Conservation (phyloP, 2,888 invertebrate species). For the Drosophila neutralis region DNA sequence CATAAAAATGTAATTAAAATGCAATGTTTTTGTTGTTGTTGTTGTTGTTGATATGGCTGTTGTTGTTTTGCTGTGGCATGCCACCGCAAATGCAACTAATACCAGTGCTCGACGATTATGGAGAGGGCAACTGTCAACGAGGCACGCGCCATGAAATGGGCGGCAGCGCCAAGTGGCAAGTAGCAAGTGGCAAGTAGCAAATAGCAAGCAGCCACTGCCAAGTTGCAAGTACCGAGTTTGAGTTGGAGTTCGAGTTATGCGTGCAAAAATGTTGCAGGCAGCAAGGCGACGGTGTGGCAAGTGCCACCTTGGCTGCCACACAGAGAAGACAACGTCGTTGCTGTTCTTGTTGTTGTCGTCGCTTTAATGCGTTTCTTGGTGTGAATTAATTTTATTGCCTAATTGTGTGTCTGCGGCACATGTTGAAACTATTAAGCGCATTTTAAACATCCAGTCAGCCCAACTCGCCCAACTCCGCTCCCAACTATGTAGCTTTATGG, state of each 20-base stretch:
- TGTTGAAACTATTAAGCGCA: constrained; percentile 84
- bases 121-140: constrained; percentile 47
- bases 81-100: constrained; percentile 39
- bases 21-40: constrained; percentile 16
- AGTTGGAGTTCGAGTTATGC: constrained; percentile 72
- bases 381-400: constrained; percentile 83
- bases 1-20: constrained; percentile 50
- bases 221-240: constrained; percentile 27
- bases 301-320: constrained; percentile 55
- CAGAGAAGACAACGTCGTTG: constrained; percentile 11
- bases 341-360: constrained; percentile 10
- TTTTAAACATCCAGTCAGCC: constrained; percentile 54
- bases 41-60: neutral
- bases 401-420: constrained; percentile 81
- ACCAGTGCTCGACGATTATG: constrained; percentile 47
- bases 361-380: constrained; percentile 75
- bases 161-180: constrained; percentile 28
- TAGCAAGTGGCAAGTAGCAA: constrained; percentile 19
- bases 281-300: constrained; percentile 26
- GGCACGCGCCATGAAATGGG: constrained; percentile 64
- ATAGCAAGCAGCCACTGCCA: constrained; percentile 5
- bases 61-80: constrained; percentile 30
- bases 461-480: constrained; percentile 22
- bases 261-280: constrained; percentile 78
- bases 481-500: constrained; percentile 74